Percentiles rank a stretch among this genome's conserved stretches.
Conservation (phyloP, 2,797 vertebrate species). For the Anas bahamensis region DNA sequence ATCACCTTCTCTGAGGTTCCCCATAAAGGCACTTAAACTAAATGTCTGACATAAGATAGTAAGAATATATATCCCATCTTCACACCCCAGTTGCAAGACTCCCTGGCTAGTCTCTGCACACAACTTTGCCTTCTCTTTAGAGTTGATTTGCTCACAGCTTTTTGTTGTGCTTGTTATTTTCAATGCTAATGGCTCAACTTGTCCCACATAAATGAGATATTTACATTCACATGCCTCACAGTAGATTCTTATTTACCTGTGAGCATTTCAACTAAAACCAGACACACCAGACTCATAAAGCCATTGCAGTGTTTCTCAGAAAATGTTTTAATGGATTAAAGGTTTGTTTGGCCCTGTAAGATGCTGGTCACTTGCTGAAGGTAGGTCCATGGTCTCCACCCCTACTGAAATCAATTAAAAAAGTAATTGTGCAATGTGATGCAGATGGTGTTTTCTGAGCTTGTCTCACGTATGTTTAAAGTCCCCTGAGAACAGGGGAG, state of each 20-base stretch:
- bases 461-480: background rate
- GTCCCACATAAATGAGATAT: background rate
- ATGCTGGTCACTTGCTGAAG: background rate
- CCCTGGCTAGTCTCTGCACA: background rate
- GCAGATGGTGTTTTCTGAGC: background rate
- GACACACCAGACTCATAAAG: background rate
- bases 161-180: background rate
- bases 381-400: background rate
- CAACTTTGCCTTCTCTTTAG: background rate
- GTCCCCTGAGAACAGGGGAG: constrained; percentile 13
- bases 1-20: background rate
- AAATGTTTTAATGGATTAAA: background rate
- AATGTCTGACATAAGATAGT: background rate
- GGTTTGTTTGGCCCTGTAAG: background rate
- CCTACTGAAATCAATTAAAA: background rate
- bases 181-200: background rate
- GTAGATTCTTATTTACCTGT: background rate
- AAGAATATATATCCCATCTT: background rate
- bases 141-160: background rate
- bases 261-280: background rate
- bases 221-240: background rate
- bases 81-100: background rate
- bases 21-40: background rate
- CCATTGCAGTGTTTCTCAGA: background rate
- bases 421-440: background rate